Base-by-base conservation (phyloP, 2,113 vertebrate species). In the Periophthalmodon schlosseri region DNA sequence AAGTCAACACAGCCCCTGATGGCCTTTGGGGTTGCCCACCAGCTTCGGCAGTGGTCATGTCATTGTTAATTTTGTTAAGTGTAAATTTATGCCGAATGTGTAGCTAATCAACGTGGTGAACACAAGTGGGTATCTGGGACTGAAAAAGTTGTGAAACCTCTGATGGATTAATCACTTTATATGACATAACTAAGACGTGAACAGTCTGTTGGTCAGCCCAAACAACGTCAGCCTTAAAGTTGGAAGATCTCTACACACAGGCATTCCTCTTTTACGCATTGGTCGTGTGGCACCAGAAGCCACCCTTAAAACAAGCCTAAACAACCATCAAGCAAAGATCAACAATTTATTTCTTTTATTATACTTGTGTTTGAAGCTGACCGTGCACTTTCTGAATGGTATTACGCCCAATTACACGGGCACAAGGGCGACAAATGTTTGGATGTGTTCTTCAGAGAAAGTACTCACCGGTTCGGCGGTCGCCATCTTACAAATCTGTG, bases 401-500 rank as follows among this genome's bases (percentile, higher is more conserved):
- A 4, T 57, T 6, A 4, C 0, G 0, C 33, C 23, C 3, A 20
- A 20, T 44, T 39, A 13, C 16, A 24, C 23, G 4, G 0, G 50
- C 4, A 44, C 5, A 82, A 65, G 16, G 16, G 8, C 14, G 28
- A 16, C 18, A 78, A 77, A 74, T 63, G 61, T 70, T 85, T 64
- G 72, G 52, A 80, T 84, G 82, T 69, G 64, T 70, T 87, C 67
- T 64, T 64, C 5, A 56, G 50, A 84, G 56, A 77, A 76, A 84
- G 78, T 89, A 92, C 97, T 98, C 96, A 98, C 97, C 97, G 96
- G 96, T 94, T 97, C 96, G 94, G 95, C 97, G 82, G 96, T 93
- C 96, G 97, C 97, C 97, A 99, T 98, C 94, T 99, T 99, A 95
- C 91, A 94, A 94, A 92, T 94, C 91, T 94, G 86, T 88, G 92